A percentile compares a stretch with the other conserved stretches of the same genome.
These are phyloP conservation scores for Ameiurus melas DNA, from an alignment of 2,113 vertebrate genomes.

Conservation along the genomic window DNA sequence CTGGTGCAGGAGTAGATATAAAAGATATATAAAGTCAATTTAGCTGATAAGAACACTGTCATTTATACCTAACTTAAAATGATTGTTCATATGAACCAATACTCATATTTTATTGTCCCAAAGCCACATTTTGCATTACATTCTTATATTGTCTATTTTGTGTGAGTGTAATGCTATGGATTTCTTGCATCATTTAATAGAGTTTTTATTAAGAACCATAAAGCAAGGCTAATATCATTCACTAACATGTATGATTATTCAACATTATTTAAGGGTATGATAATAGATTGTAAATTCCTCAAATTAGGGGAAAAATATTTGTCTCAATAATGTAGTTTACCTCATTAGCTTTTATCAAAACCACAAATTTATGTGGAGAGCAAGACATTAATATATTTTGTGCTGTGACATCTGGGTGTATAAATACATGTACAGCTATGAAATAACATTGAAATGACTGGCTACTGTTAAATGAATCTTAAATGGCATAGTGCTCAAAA, in stretches of 20 bases:
- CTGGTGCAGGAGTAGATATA: background rate
- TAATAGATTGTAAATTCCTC: background rate
- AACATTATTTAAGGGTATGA: background rate
- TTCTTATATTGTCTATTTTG: background rate
- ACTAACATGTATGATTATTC: background rate
- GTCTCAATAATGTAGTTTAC: background rate
- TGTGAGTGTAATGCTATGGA: background rate
- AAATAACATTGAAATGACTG: background rate
- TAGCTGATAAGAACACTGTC: background rate
- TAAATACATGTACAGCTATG: background rate
- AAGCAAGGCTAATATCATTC: background rate
- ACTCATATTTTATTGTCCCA: background rate
- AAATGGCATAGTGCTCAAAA: background rate
- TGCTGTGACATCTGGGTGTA: background rate
- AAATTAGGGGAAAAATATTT: background rate
- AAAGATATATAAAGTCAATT: background rate
- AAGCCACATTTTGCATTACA: background rate
- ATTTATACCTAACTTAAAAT: background rate
- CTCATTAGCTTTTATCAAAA: background rate
- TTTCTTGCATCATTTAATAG: background rate
- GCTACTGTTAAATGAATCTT: background rate
- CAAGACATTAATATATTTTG: background rate
- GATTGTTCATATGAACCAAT: background rate
- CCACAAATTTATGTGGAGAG: background rate
- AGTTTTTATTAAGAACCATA: background rate